Percentiles rank a stretch among this genome's conserved stretches.
These are phyloP conservation scores for Saccostrea cuccullata DNA, from an alignment of 1,140 invertebrate species.

Conservation along the genomic window DNA sequence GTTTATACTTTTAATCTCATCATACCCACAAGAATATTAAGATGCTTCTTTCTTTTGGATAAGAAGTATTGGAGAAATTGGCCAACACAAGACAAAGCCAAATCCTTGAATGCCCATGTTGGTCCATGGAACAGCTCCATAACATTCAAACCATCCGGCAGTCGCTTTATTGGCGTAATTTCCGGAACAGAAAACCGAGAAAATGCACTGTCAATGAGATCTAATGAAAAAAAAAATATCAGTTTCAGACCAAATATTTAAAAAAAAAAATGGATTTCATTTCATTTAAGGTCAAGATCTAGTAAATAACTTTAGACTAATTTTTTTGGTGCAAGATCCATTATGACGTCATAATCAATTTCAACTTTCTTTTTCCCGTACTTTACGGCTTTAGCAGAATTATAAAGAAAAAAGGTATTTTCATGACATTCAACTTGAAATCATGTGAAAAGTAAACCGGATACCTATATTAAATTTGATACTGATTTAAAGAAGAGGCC, in stretches of 20 bases:
- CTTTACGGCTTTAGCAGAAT: too few species aligned
- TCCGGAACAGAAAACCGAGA: conserved; percentile 70
- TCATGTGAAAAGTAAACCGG: too few species aligned
- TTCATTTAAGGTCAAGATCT: too few species aligned
- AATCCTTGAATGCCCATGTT: conserved; percentile 81
- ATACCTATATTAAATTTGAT: too few species aligned
- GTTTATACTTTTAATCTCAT: too few species aligned
- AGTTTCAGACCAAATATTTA: background rate
- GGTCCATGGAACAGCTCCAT: conserved; percentile 80
- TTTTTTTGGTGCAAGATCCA: too few species aligned
- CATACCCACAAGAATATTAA: conserved; percentile 75
- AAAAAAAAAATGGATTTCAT: background rate
- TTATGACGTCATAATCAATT: too few species aligned
- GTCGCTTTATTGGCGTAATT: conserved; percentile 68
- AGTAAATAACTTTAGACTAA: too few species aligned
- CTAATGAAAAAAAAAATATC: conserved; percentile 62
- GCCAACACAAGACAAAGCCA: conserved; percentile 78
- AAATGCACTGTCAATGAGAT: conserved; percentile 72
- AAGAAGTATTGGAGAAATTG: conserved; percentile 79
- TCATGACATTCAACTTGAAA: too few species aligned
- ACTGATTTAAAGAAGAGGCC: too few species aligned
- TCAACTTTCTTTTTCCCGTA: too few species aligned
- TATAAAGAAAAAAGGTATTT: too few species aligned
- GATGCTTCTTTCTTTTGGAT: conserved; percentile 73
- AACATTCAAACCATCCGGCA: conserved; percentile 75